A percentile compares a stretch with the other conserved stretches of the same genome.
These are phyloP conservation scores for Anastatus disparis DNA, from an alignment of 1,140 invertebrate genomes.

Conservation along the genomic window DNA sequence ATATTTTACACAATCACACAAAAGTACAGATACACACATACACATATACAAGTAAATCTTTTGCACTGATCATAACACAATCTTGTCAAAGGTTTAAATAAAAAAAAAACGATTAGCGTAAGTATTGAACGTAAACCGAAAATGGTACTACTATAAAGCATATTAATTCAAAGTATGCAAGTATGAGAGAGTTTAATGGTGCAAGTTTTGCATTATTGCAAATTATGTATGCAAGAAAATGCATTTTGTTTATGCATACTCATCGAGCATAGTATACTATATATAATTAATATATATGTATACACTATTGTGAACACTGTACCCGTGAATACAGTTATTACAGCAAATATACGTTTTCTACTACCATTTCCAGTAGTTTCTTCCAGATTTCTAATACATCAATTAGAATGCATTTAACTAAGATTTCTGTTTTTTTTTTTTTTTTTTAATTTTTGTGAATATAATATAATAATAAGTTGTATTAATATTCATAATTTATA, in stretches of 20 bases:
- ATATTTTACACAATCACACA: constrained; percentile 11
- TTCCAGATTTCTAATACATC: not conserved
- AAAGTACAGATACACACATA: constrained; percentile 9
- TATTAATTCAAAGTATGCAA: constrained; percentile 24
- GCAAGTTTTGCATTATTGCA: constrained; percentile 30
- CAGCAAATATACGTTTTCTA: constrained; percentile 51
- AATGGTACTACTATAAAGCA: constrained; percentile 5
- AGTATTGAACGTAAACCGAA: constrained; percentile 17
- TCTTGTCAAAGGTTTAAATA: not conserved
- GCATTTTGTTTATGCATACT: constrained; percentile 39
- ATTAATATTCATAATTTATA: no score
- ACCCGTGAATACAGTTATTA: constrained; percentile 50
- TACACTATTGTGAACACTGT: constrained; percentile 40
- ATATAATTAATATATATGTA: constrained; percentile 43
- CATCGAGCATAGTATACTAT: constrained; percentile 37
- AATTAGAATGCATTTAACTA: no score
- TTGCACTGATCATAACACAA: constrained; percentile 28
- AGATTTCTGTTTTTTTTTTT: no score
- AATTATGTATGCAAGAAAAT: constrained; percentile 20
- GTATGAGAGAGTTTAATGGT: constrained; percentile 23
- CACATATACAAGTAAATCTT: constrained; percentile 28
- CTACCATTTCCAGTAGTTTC: constrained; percentile 19
- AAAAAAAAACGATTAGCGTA: constrained; percentile 8
- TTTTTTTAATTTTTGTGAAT: no score
- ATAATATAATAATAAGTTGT: no score